Percentiles rank a stretch among this genome's conserved stretches.
Conservation (phyloP, 1,140 invertebrate genomes). For the Drosophila bocqueti region DNA sequence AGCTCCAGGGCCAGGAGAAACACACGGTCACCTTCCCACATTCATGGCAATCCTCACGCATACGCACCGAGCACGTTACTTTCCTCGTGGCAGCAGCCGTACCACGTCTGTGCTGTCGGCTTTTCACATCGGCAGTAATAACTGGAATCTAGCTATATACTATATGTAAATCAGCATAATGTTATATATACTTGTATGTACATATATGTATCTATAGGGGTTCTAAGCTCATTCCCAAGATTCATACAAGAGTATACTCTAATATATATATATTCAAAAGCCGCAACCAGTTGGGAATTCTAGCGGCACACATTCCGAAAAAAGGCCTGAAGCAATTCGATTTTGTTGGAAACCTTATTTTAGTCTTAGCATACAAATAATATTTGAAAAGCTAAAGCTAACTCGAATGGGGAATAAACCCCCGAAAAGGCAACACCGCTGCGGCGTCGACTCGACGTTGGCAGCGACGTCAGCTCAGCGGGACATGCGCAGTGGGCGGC, state of each 20-base stretch:
- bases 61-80: constrained; percentile 32
- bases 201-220: neutral
- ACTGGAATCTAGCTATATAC: neutral
- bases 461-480: constrained; percentile 26
- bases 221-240: neutral
- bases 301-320: too few relatives aligned
- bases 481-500: constrained; percentile 57
- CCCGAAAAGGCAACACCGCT: neutral
- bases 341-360: neutral
- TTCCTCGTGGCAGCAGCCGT: constrained; percentile 12
- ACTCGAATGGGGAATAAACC: neutral
- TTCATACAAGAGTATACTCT: too few relatives aligned
- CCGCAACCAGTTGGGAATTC: neutral
- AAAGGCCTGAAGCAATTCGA: neutral
- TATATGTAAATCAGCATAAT: too few relatives aligned
- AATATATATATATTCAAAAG: too few relatives aligned
- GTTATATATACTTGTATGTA: neutral
- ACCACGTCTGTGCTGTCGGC: neutral
- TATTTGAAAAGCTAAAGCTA: neutral
- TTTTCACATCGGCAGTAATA: too few relatives aligned
- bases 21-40: constrained; percentile 22
- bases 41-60: constrained; percentile 4
- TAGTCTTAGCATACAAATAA: neutral
- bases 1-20: constrained; percentile 15
- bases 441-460: constrained; percentile 23